Evolutionary conservation across 2,888 invertebrate genomes (phyloP).

Genomic region (Tenthredo mesomela): DNA sequence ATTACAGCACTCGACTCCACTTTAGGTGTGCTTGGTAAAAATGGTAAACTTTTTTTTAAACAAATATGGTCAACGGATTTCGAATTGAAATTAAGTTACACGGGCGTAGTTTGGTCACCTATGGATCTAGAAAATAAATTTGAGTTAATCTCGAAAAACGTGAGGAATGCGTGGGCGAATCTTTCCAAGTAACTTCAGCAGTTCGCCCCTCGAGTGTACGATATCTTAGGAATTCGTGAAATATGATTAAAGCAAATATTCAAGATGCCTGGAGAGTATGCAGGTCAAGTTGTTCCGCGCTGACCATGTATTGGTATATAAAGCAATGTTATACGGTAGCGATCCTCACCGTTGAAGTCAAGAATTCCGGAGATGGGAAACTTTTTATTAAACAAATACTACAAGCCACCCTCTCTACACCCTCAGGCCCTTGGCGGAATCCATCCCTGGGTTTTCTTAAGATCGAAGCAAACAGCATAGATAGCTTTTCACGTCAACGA

Average conservation of each 20-base stretch:
- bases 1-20: background rate
- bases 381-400: constrained; percentile 43
- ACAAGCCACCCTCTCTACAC: constrained; percentile 33
- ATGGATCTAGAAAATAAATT: background rate
- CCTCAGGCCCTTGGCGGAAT: constrained; percentile 27
- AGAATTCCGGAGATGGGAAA: constrained; percentile 34
- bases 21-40: background rate
- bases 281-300: constrained; percentile 15
- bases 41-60: background rate
- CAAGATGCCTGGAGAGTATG: constrained; percentile 24
- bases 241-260: constrained; percentile 43
- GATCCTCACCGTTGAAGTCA: constrained; percentile 10
- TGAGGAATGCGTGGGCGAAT: background rate
- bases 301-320: constrained; percentile 22
- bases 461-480: constrained; percentile 49
- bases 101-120: background rate
- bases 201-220: background rate
- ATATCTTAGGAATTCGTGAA: constrained; percentile 26
- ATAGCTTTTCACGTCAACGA: constrained; percentile 49
- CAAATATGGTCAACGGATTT: background rate
- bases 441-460: constrained; percentile 34
- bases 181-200: background rate
- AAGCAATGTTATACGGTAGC: constrained; percentile 8
- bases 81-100: background rate
- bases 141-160: background rate